Conservation (phyloP, 2,888 invertebrate species). For the Noctua fimbriata region DNA sequence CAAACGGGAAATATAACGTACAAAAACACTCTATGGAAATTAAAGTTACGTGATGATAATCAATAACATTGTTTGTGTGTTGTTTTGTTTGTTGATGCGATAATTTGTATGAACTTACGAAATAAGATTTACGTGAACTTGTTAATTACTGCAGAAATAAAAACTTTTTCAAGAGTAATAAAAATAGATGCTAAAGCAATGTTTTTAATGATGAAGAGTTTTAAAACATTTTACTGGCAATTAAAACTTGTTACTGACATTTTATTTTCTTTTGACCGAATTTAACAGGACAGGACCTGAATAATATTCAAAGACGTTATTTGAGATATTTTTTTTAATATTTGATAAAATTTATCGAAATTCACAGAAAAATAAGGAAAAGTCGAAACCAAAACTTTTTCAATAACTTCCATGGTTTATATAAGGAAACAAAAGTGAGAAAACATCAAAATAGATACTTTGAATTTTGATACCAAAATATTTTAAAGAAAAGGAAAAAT, state of each 20-base stretch:
- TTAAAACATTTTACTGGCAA: neutral
- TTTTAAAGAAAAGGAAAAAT: neutral
- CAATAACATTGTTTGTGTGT: neutral
- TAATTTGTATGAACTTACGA: neutral
- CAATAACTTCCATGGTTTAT: neutral
- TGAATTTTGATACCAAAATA: neutral
- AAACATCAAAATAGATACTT: neutral
- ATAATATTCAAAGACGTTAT: neutral
- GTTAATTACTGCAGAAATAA: constrained; percentile 10
- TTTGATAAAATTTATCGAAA: neutral
- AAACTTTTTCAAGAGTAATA: neutral
- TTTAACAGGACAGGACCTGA: neutral
- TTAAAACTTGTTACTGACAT: constrained; percentile 36
- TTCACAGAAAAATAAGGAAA: neutral
- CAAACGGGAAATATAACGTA: too few relatives aligned
- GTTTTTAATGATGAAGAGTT: constrained; percentile 19
- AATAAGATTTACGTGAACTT: neutral
- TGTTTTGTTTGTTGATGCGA: too few relatives aligned
- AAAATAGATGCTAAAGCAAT: neutral
- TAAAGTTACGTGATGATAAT: neutral
- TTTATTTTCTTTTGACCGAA: constrained; percentile 15
- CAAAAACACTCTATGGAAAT: neutral
- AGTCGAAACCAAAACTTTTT: neutral
- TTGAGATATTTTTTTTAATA: neutral
- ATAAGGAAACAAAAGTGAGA: neutral